A percentile compares a stretch with the other conserved stretches of the same genome.
Evolutionary conservation across 1,140 invertebrate species (phyloP).

Genomic region (Diprion similis): DNA sequence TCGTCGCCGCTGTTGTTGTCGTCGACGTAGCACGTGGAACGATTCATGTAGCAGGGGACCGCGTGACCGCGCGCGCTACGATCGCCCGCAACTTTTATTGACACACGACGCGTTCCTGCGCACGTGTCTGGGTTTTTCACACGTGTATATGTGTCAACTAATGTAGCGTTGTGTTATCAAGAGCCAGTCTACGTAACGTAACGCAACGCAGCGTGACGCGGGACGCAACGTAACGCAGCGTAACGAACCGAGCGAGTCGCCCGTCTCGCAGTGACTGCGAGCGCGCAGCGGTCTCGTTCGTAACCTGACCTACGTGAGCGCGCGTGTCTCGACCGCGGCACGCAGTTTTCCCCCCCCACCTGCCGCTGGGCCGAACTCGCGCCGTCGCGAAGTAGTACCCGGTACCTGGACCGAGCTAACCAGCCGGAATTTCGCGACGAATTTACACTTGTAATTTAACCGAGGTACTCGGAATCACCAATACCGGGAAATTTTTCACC

Average conservation of each 20-base stretch:
- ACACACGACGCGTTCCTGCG: too few relatives aligned
- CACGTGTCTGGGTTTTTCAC: too few relatives aligned
- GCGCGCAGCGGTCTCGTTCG: constrained; percentile 44
- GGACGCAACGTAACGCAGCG: constrained; percentile 61
- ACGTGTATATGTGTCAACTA: too few relatives aligned
- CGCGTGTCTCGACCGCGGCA: constrained; percentile 53
- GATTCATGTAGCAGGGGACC: not conserved
- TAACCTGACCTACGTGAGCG: constrained; percentile 61
- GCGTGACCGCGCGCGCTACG: not conserved
- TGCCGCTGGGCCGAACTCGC: constrained; percentile 8
- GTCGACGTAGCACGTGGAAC: constrained; percentile 6
- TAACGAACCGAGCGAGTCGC: constrained; percentile 37
- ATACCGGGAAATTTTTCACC: constrained; percentile 33
- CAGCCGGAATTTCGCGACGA: constrained; percentile 30
- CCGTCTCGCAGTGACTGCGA: constrained; percentile 53
- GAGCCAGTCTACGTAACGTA: not conserved
- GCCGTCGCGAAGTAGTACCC: constrained; percentile 42
- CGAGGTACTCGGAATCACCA: constrained; percentile 33
- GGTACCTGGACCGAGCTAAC: constrained; percentile 23
- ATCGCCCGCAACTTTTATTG: not conserved
- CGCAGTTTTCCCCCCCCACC: constrained; percentile 41
- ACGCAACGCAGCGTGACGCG: constrained; percentile 52
- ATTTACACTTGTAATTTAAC: constrained; percentile 40
- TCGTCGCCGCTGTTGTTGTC: not conserved
- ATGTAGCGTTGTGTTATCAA: too few relatives aligned